Evolutionary conservation across 2,797 vertebrate genomes (phyloP), one percentile per base, ranked within the genome.

Genomic region (Anguilla anguilla): DNA sequence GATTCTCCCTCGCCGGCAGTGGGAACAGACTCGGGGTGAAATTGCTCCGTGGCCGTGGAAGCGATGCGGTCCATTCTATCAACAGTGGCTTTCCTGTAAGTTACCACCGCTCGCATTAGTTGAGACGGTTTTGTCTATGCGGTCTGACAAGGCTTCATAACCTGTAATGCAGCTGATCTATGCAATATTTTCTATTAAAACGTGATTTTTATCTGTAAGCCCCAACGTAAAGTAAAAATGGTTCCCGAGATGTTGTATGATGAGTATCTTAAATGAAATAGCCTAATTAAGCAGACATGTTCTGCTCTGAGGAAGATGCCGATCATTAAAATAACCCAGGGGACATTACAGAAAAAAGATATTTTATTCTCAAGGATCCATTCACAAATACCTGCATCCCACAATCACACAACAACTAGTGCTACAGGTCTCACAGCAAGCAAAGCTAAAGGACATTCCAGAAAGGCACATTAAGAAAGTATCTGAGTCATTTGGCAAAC

Each of bases 81-180:
- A 95, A 96, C 94, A 95, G 94, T 96, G 95, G 95, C 96, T 95
- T 95, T 96, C 94, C 96, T 96, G 96, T 96, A 96, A 96, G 96
- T 96, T 74, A 91, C 85, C 82, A 51, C n/a, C 22, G 25, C 46
- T 82, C 43, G 19, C 79, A 25, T 19, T 77, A 43, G 31, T 17
- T 43, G 43, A 35, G 31, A 51, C 13, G 46, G 25, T 51, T 3
- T 11, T 74, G 7, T 11, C 74, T 19, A 79, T 7, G 17, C 15
- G 43, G 39, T 13, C 35, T 43, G 6, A 15, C 31, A 31, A 39
- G 15, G 35, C 15, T 15, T n/a, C 79, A 22, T n/a, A 6, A 51
- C 79, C 1, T 82, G 1, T n/a, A 7, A 9, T 49, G 17, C 9
- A 25, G 46, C 3, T 82, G 43, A 77, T 17, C 35, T 19, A 2